These are phyloP conservation scores for Pteropus alecto DNA, from an alignment of 2,113 vertebrate species.

Conservation along the genomic window DNA sequence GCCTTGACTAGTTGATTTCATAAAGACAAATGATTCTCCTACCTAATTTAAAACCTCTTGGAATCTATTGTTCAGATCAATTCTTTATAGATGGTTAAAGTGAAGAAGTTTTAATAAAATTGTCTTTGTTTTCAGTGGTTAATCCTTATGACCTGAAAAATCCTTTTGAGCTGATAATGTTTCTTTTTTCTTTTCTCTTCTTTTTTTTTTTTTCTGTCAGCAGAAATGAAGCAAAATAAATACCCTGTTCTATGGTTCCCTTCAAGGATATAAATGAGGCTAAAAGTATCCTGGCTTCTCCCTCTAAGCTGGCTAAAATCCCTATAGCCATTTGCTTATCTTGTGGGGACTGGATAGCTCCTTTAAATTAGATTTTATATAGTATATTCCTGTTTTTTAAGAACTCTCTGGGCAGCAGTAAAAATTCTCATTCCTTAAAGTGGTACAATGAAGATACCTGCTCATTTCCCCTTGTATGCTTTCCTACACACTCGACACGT, in stretches of 20 bases:
- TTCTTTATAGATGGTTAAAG: conserved; percentile 30
- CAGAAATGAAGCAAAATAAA: conserved; percentile 64
- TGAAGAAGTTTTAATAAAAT: conserved; percentile 60
- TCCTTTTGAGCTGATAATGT: conserved; percentile 38
- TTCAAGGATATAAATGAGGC: conserved; percentile 32
- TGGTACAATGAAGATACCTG: neutral
- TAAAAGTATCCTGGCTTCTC: neutral
- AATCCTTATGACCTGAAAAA: conserved; percentile 50
- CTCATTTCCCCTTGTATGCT: neutral
- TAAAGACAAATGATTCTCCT: conserved; percentile 27
- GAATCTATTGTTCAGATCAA: conserved; percentile 18
- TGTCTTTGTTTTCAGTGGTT: conserved; percentile 52
- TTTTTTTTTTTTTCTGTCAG: neutral
- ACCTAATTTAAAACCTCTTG: conserved; percentile 37
- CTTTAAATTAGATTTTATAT: conserved; percentile 27
- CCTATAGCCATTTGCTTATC: conserved; percentile 26
- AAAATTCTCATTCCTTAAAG: neutral
- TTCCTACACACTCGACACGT: neutral
- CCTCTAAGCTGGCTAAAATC: conserved; percentile 35
- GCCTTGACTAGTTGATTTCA: neutral
- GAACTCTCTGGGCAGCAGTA: neutral
- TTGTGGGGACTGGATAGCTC: neutral
- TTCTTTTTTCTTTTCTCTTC: neutral
- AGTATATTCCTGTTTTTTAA: neutral
- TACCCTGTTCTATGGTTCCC: neutral